Percentiles rank a stretch among this genome's conserved stretches.
These are phyloP conservation scores for Gallinago jamesoni DNA, from an alignment of 2,113 vertebrate species.

Conservation along the genomic window DNA sequence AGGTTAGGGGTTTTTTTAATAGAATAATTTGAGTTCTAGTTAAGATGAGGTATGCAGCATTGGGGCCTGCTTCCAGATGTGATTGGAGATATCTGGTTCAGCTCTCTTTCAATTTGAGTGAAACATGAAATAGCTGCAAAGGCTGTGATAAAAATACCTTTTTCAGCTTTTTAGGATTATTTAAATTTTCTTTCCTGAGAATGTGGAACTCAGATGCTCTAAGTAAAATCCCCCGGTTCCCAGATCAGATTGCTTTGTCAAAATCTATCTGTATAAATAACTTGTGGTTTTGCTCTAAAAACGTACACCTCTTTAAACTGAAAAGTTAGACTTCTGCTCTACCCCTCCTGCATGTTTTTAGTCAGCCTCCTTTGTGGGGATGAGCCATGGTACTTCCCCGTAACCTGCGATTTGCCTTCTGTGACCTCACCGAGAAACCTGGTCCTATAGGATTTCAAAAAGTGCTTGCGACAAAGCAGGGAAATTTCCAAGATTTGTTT, in stretches of 20 bases:
- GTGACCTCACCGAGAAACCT: neutral
- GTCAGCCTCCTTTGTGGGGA: neutral
- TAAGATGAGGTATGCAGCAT: neutral
- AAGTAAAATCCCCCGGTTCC: neutral
- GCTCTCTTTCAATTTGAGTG: neutral
- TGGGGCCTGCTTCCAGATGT: neutral
- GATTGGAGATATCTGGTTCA: neutral
- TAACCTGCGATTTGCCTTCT: neutral
- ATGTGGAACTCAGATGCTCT: conserved; percentile 40
- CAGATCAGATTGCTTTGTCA: neutral
- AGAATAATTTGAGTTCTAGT: neutral
- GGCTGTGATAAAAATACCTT: conserved; percentile 29
- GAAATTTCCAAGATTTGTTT: neutral
- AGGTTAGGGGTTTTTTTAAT: neutral
- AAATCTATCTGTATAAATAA: neutral
- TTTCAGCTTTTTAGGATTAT: conserved; percentile 25
- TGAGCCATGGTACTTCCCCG: neutral
- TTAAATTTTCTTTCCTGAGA: conserved; percentile 24
- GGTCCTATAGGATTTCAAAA: neutral
- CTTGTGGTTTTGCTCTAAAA: conserved; percentile 30
- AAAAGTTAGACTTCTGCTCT: neutral
- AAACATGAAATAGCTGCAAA: conserved; percentile 32
- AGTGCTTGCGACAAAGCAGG: neutral
- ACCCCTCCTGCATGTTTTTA: fast-evolving
- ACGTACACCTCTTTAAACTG: neutral